phyloP scores from a whole-genome alignment of 2,797 vertebrate genomes.

The Xenops minutus region DNA sequence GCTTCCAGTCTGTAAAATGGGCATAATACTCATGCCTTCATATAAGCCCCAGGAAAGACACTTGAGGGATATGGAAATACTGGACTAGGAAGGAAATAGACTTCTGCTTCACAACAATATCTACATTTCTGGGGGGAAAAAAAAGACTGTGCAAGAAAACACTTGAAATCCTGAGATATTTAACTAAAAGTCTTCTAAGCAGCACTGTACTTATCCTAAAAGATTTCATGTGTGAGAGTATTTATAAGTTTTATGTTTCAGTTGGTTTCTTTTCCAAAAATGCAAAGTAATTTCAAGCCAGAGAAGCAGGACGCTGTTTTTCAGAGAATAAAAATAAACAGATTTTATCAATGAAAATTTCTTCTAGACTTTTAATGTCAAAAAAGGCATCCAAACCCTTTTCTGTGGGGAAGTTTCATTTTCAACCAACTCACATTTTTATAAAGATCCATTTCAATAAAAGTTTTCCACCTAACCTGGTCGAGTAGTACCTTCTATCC shows the following conservation, averaged over 20 bases:
- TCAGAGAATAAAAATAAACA: background rate
- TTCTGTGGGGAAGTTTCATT: background rate
- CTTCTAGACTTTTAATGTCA: background rate
- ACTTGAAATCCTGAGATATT: background rate
- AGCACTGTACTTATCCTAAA: background rate
- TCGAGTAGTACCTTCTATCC: background rate
- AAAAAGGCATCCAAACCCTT: background rate
- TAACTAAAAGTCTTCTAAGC: background rate
- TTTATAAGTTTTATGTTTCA: background rate
- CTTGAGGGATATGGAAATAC: background rate
- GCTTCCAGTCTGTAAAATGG: background rate
- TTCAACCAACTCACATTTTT: background rate
- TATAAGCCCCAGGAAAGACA: background rate
- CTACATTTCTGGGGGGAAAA: background rate
- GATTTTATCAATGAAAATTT: background rate
- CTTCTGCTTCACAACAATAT: background rate
- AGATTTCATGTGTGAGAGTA: background rate
- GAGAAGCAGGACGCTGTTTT: background rate
- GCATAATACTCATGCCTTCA: background rate
- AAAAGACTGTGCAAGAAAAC: fast-evolving
- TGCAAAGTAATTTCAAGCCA: background rate
- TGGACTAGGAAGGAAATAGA: background rate
- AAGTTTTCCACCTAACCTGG: background rate
- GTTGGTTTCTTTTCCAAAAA: background rate
- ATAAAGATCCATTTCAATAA: background rate